Evolutionary conservation across 2,113 vertebrate genomes (phyloP).

Genomic region (Corythaeola cristata): DNA sequence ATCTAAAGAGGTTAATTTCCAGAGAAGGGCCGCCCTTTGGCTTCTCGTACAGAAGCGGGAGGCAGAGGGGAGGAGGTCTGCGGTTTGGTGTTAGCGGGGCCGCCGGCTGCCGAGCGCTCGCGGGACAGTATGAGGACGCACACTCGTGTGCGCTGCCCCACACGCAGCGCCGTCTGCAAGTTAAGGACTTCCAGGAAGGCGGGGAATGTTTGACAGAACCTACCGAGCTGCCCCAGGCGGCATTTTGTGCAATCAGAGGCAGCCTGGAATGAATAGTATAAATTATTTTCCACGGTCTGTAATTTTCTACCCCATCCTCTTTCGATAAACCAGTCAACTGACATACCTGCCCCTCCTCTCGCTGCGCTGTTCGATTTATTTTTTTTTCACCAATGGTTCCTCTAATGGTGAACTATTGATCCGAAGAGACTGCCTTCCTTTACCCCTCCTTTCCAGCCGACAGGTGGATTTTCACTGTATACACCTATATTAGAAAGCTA

Average conservation of each 20-base stretch:
- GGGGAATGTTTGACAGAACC: neutral
- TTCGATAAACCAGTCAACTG: neutral
- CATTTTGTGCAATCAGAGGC: neutral
- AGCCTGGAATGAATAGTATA: neutral
- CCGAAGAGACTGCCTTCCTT: neutral
- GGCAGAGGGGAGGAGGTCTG: neutral
- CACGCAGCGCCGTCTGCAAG: neutral
- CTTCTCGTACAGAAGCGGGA: neutral
- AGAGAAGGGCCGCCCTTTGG: neutral
- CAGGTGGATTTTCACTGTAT: conserved; percentile 36
- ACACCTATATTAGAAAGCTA: neutral
- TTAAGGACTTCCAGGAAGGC: neutral
- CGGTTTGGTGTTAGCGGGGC: neutral
- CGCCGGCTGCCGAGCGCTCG: neutral
- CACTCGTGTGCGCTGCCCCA: neutral
- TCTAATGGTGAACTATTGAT: neutral
- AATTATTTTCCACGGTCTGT: neutral
- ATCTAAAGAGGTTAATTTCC: conserved; percentile 44
- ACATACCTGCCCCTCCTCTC: neutral
- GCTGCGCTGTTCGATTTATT: neutral
- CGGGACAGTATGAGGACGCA: neutral
- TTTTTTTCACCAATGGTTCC: neutral
- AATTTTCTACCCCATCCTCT: neutral
- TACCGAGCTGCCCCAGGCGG: neutral
- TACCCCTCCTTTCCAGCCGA: neutral